Conservation (phyloP, 1,140 invertebrate genomes). For the Trypoxylus dichotomus region DNA sequence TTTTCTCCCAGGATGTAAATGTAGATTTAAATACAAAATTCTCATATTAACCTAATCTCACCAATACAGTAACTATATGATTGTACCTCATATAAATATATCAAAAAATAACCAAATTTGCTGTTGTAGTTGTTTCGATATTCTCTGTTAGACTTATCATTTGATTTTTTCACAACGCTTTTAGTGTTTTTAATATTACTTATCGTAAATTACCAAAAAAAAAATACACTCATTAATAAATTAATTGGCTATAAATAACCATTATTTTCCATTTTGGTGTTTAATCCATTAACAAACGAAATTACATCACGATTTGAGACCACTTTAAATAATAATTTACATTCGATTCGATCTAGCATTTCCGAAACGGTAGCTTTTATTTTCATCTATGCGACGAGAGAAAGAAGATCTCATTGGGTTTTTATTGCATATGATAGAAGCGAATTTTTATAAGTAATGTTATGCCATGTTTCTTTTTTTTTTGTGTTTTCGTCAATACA, state of each 20-base stretch:
- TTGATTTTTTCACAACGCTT: background rate
- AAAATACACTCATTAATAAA: background rate
- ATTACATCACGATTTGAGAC: too few relatives aligned
- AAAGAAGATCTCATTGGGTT: conserved; percentile 18
- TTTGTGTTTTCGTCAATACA: background rate
- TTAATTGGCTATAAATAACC: background rate
- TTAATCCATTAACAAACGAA: background rate
- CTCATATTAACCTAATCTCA: too few relatives aligned
- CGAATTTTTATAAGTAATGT: background rate
- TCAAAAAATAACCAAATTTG: background rate
- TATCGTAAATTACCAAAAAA: background rate
- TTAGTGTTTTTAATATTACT: conserved; percentile 1
- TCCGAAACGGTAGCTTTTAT: too few relatives aligned
- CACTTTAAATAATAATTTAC: too few relatives aligned
- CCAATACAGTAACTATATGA: too few relatives aligned
- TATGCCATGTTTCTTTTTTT: background rate
- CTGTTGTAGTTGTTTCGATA: background rate
- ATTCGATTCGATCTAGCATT: too few relatives aligned
- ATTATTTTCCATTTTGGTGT: conserved; percentile 14
- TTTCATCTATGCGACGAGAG: background rate
- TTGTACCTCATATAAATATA: background rate
- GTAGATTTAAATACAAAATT: too few relatives aligned
- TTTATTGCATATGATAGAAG: conserved; percentile 25
- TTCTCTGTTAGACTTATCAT: background rate
- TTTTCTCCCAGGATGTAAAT: too few relatives aligned